Evolutionary conservation across 2,797 vertebrate species (phyloP), one percentile per base, ranked within the genome.

Genomic region (Scomberomorus guttatus): DNA sequence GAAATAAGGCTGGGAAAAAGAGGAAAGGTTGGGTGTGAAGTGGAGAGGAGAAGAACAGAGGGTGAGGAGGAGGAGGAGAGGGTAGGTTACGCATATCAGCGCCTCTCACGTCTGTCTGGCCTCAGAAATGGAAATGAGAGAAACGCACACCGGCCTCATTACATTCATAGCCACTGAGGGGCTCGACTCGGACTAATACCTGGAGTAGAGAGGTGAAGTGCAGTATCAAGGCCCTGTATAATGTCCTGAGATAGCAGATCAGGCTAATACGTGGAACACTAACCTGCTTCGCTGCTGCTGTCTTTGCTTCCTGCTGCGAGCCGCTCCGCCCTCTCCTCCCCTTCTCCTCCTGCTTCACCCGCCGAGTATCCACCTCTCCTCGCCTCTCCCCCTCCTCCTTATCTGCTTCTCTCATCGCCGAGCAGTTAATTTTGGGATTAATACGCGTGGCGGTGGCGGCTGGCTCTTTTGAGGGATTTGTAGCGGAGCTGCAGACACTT

Each of bases 391-490:
- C 77, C 88, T 85, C 90, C 90, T 86, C 89, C 78, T 89, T 95
- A 95, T 96, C 95, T 80, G 83, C 86, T 86, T 83, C 92, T 91
- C 93, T 94, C 93, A 95, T 96, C 95, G 79, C 67, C 69, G 89
- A 91, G 94, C 92, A 91, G 93, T 95, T 96, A 93, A 96, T 96
- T 96, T 95, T 92, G 86, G 95, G 95, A 96, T 96, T 95, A 95
- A 93, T 93, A 89, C 90, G 87, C 75, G 83, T 87, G 85, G 88
- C 89, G 89, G 93, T 77, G 87, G 93, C 72, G 90, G 87, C 90
- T 80, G 94, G 90, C 93, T 94, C 95, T 93, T 95, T 95, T 94
- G 94, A 94, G 95, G 95, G 95, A 96, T 96, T 96, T 95, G 95
- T 95, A 93, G 94, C 90, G 75, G 93, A 90, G 94, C 94, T 87